Conservation (phyloP, 2,888 invertebrate genomes). For the Catocala fraxini region DNA sequence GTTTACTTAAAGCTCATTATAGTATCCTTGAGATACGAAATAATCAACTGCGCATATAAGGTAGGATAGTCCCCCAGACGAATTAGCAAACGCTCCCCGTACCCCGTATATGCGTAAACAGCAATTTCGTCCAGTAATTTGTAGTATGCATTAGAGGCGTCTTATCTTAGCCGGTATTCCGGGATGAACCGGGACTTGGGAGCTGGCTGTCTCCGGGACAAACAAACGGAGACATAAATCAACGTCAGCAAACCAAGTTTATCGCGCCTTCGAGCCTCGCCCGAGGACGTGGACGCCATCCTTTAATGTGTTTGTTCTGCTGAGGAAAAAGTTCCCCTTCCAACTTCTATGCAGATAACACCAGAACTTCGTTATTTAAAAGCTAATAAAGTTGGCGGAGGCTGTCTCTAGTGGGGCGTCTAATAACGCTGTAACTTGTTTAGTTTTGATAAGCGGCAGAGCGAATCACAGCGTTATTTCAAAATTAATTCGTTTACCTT, state of each 20-base stretch:
- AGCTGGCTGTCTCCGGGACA: slow-evolving; percentile 76
- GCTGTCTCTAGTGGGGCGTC: slow-evolving; percentile 23
- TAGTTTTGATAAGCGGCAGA: slow-evolving; percentile 25
- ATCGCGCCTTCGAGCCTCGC: slow-evolving; percentile 75
- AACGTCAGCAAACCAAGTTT: slow-evolving; percentile 81
- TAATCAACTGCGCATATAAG: slow-evolving; percentile 51
- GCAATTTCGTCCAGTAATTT: slow-evolving; percentile 76
- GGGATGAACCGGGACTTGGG: slow-evolving; percentile 70
- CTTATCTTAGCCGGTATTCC: slow-evolving; percentile 77
- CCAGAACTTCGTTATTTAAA: slow-evolving; percentile 52
- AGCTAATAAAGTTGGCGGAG: slow-evolving; percentile 49
- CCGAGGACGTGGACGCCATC: slow-evolving; percentile 66
- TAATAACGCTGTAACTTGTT: slow-evolving; percentile 39
- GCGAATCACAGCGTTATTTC: slow-evolving; percentile 17
- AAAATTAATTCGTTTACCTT: slow-evolving; percentile 12
- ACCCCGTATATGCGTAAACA: slow-evolving; percentile 65
- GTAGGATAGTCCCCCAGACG: slow-evolving; percentile 54
- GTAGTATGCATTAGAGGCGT: slow-evolving; percentile 74
- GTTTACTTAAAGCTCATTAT: slow-evolving; percentile 43
- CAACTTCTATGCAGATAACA: slow-evolving; percentile 60
- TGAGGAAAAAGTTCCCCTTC: slow-evolving; percentile 59
- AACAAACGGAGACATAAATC: slow-evolving; percentile 86
- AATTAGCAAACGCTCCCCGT: slow-evolving; percentile 48
- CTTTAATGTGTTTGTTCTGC: slow-evolving; percentile 81
- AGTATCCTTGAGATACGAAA: slow-evolving; percentile 21